Base-by-base conservation (phyloP, 2,113 vertebrate species). In the Bubo scandiacus region DNA sequence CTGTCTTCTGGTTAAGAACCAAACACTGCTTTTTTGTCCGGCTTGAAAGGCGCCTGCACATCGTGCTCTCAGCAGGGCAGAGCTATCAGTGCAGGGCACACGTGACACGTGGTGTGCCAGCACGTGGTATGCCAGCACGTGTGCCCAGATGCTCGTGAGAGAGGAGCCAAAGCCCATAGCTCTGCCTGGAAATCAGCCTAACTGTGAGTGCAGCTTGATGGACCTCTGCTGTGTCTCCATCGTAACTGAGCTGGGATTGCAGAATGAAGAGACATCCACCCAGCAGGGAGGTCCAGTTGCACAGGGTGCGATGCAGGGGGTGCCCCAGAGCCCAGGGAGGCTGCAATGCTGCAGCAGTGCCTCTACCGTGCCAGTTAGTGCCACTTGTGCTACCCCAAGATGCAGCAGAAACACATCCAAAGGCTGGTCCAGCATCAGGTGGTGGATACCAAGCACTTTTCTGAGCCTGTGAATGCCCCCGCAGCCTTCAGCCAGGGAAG, bases 51-150 rank as follows among this genome's bases (percentile, higher is more conserved):
- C 2, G 5, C 10, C 38, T 52, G 34, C n/a, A 26, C 17, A 67
- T 36, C 0, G 0, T 19, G 80, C 14, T 54, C 11, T 51, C 81
- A 38, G 36, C 75, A 40, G 52, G 9, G 36, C 43, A 23, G 43
- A 2, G 49, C 3, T 45, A 10, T 25, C 29, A 4, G 57, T 0
- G 27, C 17, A 75, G 66, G 47, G 40, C 4, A 4, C 13, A 17
- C 0, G 5, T 16, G 51, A 29, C 1, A 8, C 3, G 2, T 2
- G 5, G 5, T 1, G 8, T 29, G 61, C 30, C 73, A 34, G 49
- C 1, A 10, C 5, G 2, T 2, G 5, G 5, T 1, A 7, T 29
- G 61, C 26, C 73, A 34, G 49, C 22, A 34, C 1, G 5, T 1
- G 16, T 20, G 55, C 23, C 14, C 38, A 6, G 61, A 18, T 7